Evolutionary conservation across 2,113 vertebrate species (phyloP), one percentile per base, ranked within the genome.

Genomic region (Panurus biarmicus): DNA sequence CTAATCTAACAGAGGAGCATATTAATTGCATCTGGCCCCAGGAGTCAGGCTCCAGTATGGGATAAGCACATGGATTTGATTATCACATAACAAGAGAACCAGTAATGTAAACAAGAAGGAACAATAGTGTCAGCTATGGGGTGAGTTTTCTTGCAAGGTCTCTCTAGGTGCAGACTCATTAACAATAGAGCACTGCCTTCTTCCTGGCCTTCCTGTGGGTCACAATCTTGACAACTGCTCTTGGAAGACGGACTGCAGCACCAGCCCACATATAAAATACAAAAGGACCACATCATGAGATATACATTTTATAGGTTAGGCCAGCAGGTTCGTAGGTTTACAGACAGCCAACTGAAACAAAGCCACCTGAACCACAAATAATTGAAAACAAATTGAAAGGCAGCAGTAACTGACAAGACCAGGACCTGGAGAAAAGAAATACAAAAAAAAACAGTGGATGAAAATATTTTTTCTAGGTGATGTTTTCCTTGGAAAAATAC

Each of bases 401-500:
- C 5, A 5, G 9, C 6, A 19, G 14, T 64, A 75, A 60, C 4
- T 38, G 36, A 60, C 28, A 45, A 6, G 2, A 72, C 5, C 5
- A 71, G 10, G 23, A 20, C 4, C 42, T 53, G 25, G 23, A 76
- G 23, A 67, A 78, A 75, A 78, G 12, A 75, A 56, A 58, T 15
- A 2, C 5, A n/a, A n/a, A 25, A 69, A 53, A 77, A 42, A 75
- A 44, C 11, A 0, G 3, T 35, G 15, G 0, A 4, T 48, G 20
- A 82, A 90, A 85, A 74, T 42, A 54, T 7, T 58, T 90, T 72
- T 79, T 38, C 25, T 12, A 36, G 9, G 6, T 28, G 40, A 67
- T 10, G 1, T 51, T 85, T 78, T 54, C 15, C 7, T 71, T 71
- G 10, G 29, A 48, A 65, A 67, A 79, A 64, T 51, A 1, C 0